Evolutionary conservation across 2,888 invertebrate species (phyloP).

Genomic region (Odontomyia ornata): DNA sequence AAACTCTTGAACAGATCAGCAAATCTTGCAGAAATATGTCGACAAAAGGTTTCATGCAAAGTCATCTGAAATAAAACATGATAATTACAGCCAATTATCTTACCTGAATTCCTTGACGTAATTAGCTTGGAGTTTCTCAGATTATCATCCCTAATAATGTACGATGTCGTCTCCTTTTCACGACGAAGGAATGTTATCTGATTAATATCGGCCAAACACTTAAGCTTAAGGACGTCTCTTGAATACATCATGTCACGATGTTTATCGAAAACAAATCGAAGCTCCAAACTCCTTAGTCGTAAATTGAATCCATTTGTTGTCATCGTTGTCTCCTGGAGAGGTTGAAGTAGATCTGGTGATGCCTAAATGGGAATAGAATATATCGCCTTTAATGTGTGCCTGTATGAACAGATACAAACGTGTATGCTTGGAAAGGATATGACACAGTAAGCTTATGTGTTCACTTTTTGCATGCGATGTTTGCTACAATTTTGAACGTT

Average conservation of each 20-base stretch:
- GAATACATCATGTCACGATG: slow-evolving; percentile 55
- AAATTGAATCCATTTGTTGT: slow-evolving; percentile 59
- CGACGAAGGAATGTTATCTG: slow-evolving; percentile 57
- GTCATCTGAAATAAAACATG: too few species aligned
- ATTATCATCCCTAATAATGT: slow-evolving; percentile 58
- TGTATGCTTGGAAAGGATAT: neutral
- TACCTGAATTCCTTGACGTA: slow-evolving; percentile 57
- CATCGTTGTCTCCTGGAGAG: slow-evolving; percentile 58
- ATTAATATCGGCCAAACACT: slow-evolving; percentile 61
- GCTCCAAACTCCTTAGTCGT: slow-evolving; percentile 57
- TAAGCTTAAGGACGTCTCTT: slow-evolving; percentile 55
- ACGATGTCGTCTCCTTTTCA: slow-evolving; percentile 56
- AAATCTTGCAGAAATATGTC: too few species aligned
- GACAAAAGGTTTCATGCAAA: too few species aligned
- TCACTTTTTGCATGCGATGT: neutral
- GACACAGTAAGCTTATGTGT: slow-evolving; percentile 4
- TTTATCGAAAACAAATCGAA: slow-evolving; percentile 60
- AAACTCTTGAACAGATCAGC: too few species aligned
- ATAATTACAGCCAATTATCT: slow-evolving; percentile 44
- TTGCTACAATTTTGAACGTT: too few species aligned
- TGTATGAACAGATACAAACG: neutral
- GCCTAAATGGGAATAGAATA: slow-evolving; percentile 53
- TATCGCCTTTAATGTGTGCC: too few species aligned
- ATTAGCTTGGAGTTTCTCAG: slow-evolving; percentile 60
- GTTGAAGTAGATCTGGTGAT: slow-evolving; percentile 56